A percentile compares a stretch with the other conserved stretches of the same genome.
Evolutionary conservation across 1,140 invertebrate genomes (phyloP).

Genomic region (Sycobia sp.): DNA sequence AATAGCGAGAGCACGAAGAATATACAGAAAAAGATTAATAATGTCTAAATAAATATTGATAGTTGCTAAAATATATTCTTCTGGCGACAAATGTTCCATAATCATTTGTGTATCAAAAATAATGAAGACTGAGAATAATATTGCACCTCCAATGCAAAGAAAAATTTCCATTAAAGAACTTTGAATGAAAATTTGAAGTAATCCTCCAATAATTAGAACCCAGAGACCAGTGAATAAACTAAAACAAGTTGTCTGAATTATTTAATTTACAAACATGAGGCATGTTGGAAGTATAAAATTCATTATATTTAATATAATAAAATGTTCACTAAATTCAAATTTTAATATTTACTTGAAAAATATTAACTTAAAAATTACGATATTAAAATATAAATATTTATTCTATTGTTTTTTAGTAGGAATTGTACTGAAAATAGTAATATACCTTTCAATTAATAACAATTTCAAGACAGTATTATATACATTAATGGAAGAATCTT

Average conservation of each 20-base stretch:
- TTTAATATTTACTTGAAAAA: no score
- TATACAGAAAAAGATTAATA: constrained; percentile 83
- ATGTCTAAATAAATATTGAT: constrained; percentile 88
- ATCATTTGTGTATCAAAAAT: constrained; percentile 72
- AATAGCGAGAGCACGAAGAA: constrained; percentile 72
- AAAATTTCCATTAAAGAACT: constrained; percentile 71
- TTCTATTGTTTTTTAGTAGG: no score
- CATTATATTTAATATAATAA: neutral
- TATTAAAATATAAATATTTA: neutral
- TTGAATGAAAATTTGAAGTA: constrained; percentile 77
- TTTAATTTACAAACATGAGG: no score
- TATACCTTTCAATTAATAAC: no score
- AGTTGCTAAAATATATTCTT: constrained; percentile 79
- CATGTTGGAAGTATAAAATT: neutral
- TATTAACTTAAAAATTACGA: no score
- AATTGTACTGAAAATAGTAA: no score
- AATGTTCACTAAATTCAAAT: neutral
- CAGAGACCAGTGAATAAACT: constrained; percentile 75
- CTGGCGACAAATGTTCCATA: constrained; percentile 73
- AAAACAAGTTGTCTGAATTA: constrained; percentile 52
- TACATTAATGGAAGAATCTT: no score
- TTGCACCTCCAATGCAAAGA: constrained; percentile 73
- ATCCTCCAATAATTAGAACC: constrained; percentile 72
- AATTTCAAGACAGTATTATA: no score
- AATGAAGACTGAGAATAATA: constrained; percentile 76